Base-by-base conservation (phyloP, 2,113 vertebrate species). In the Eurystomus gularis region DNA sequence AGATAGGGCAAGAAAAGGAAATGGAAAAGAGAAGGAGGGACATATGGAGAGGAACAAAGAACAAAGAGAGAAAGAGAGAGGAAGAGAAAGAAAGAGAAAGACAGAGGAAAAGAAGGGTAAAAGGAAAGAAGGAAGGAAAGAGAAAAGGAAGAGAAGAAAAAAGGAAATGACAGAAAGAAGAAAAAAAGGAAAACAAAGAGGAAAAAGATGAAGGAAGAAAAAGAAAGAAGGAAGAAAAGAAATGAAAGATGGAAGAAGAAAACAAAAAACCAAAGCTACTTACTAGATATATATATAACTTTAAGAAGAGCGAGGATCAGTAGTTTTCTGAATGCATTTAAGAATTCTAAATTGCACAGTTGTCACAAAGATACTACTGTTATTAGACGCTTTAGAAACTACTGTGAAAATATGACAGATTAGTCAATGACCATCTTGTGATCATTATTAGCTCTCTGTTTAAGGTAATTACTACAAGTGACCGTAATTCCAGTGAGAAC, bases 331-430 rank as follows among this genome's bases (percentile, higher is more conserved):
- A 65, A 54, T n/a, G 17, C 16, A 44, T 88, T 84, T 82, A 78
- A 75, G 1, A 6, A 55, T 90, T 83, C 28, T 70, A 75, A 83
- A 68, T 77, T 86, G 29, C 55, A 62, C 19, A 52, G 55, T 31
- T 66, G 42, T 46, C 48, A 70, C 42, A 88, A 72, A 88, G 46
- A 75, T 65, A 11, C 21, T 80, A 10, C 9, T 78, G n/a, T 75
- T 86, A 95, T 90, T 35, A 90, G 46, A 18, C 19, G 60, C 14
- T 86, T 90, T 84, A 75, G 42, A 94, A 94, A 93, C 90, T 29
- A 71, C 37, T 78, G 37, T 75, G 46, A 55, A 83, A 90, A 78
- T 86, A 88, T 40, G 12, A 29, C 84, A 78, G 79, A 81, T 95
- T 60, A 95, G 64, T 13, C 51, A 88, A 31, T 81, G 73, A 52